Evolutionary conservation across 1,140 invertebrate species (phyloP).

Genomic region (Dryas iulia): DNA sequence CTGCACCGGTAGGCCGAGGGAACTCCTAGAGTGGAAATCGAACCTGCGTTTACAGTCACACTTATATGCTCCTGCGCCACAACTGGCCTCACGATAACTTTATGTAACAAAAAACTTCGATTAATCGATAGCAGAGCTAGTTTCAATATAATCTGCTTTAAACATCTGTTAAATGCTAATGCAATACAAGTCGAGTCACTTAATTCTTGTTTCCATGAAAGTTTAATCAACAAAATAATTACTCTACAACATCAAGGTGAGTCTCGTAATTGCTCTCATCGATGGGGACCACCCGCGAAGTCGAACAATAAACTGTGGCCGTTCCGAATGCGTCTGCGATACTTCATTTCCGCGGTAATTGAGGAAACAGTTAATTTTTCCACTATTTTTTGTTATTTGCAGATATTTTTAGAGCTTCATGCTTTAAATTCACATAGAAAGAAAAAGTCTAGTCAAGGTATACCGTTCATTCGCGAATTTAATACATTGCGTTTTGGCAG

Average conservation of each 20-base stretch:
- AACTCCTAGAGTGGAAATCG: no score
- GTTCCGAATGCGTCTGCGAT: background rate
- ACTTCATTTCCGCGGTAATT: background rate
- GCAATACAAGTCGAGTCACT: background rate
- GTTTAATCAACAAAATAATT: constrained; percentile 20
- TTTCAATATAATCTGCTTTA: background rate
- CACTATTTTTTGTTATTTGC: background rate
- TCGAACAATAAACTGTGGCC: constrained; percentile 3
- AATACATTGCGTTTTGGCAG: no score
- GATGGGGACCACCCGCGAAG: constrained; percentile 31
- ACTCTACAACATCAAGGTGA: constrained; percentile 7
- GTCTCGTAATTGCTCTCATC: constrained; percentile 18
- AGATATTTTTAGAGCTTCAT: no score
- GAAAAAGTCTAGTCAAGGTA: no score
- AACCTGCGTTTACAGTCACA: no score
- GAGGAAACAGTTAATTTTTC: background rate
- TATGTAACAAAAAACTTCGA: no score
- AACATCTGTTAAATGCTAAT: constrained; percentile 1
- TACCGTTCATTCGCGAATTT: no score
- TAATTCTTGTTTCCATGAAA: constrained; percentile 1
- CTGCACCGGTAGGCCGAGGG: no score
- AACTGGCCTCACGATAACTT: no score
- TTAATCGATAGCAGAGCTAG: background rate
- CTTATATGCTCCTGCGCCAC: no score
- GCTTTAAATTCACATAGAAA: no score